Base-by-base conservation (phyloP, 2,113 vertebrate species). In the Caretta caretta region DNA sequence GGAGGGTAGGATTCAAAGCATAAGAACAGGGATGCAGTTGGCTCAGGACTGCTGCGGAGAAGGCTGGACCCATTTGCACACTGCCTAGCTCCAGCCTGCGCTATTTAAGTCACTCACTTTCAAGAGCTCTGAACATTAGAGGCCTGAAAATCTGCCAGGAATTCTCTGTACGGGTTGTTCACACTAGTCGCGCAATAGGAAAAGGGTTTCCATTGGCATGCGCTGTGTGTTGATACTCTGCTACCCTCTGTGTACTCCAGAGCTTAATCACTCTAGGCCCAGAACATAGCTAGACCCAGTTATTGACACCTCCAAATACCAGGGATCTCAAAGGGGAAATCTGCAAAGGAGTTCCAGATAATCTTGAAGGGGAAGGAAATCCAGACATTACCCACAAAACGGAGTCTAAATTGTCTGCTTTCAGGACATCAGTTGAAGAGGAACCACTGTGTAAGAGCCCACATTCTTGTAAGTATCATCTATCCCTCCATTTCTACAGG, bases 81-180 rank as follows among this genome's bases (percentile, higher is more conserved):
- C 0, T 76, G 49, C 19, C 6, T 29, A 13, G 1, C 78, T 56
- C 78, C 22, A 80, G 87, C 50, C 72, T 80, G 56, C 49, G 31
- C 84, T 89, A 82, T 93, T 95, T 93, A 86, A 94, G 90, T 56
- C 89, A 20, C 29, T 88, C 2, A 1, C 90, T 92, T 93, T 57
- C 88, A 87, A 93, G 88, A 95, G 56, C 62, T 42, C 27, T 3
- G 13, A 91, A 95, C 72, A 91, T 57, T 93, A 91, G 95, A 90
- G 86, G 86, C 84, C 84, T 96, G 94, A 96, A 87, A 93, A 96
- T 51, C 87, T 93, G 87, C 82, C 83, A 95, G 57, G 95, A 96
- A 96, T 96, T 91, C 81, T 25, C 72, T 86, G n/a, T 0, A 57
- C 91, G 89, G 95, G 92, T 92, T 75, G 96, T 3, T 49, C 29